Base-by-base conservation (phyloP, 1,140 invertebrate genomes). In the Leptonema lineaticorne region DNA sequence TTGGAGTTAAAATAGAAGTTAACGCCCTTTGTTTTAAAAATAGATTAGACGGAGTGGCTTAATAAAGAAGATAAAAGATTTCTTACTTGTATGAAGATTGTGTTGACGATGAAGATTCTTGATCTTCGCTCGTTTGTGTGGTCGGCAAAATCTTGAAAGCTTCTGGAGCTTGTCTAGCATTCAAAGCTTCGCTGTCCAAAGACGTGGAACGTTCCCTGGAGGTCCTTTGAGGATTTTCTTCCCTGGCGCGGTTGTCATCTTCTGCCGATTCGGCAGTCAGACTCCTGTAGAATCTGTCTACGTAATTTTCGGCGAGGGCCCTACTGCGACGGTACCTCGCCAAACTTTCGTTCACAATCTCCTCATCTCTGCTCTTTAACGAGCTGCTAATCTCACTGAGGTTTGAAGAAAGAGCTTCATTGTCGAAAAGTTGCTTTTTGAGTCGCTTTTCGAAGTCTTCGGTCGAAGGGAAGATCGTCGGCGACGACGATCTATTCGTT, bases 221-320 rank as follows among this genome's bases (percentile, higher is more conserved):
- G 16, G 30, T 33, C 9, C 37, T 62, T 30, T 41, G 24, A 4
- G 11, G 18, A 3, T 18, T 33, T 22, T 20, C 29, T 20, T 33
- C 58, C 7, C 41, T 28, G 9, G 24, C 14, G 5, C 37, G 18
- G 16, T 16, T 30, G n/a, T 28, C 18, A 7, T 1, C 29, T 2
- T 64, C 46, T 0, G 24, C n/a, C 5, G 26, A 18, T 41, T 72
- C 62, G n/a, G 18, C 48, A 28, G 58, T 28, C 6, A 73, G 60
- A 41, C 65, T 73, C 27, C 46, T 65, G 37, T 73, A 73, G 41
- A 73, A 73, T 18, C 66, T 68, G 20, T 73, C 63, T 14, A 68
- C 69, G 28, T 69, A 53, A 1, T 26, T 45, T 37, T 73, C 56
- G 22, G 71, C 68, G 0, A 73, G 29, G 4, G 37, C 65, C 26